A percentile compares a stretch with the other conserved stretches of the same genome.
phyloP scores from a whole-genome alignment of 2,113 vertebrate species.

The Platichthys stellatus region DNA sequence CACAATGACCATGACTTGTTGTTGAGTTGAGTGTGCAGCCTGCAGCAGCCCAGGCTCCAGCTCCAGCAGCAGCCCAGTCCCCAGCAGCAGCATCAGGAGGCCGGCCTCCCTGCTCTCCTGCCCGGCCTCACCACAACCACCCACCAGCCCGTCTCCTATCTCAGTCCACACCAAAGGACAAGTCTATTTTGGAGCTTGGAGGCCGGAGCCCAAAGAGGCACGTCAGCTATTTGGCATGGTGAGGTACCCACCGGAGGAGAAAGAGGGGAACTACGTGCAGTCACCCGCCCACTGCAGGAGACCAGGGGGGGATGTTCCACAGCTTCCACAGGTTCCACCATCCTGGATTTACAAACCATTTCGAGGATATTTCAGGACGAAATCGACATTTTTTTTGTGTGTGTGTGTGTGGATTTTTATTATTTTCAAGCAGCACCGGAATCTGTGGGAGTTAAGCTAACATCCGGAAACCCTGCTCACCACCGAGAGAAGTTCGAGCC shows the following conservation, averaged over 20 bases:
- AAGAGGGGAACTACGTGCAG: constrained; percentile 71
- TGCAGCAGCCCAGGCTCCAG: not conserved
- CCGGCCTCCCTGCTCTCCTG: not conserved
- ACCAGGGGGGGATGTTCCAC: constrained; percentile 66
- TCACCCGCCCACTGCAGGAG: constrained; percentile 69
- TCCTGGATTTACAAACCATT: constrained; percentile 73
- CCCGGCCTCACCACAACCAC: constrained; percentile 20
- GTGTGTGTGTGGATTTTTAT: not conserved
- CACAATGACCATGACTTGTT: too few species aligned
- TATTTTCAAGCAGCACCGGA: not conserved
- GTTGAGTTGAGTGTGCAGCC: too few species aligned
- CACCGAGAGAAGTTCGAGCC: constrained; percentile 9
- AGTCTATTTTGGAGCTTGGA: constrained; percentile 91
- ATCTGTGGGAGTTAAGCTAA: constrained; percentile 42
- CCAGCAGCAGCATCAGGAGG: not conserved
- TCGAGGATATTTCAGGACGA: constrained; percentile 61
- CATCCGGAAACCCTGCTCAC: constrained; percentile 24
- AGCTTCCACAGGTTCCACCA: constrained; percentile 68
- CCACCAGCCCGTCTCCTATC: constrained; percentile 70
- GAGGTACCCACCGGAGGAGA: constrained; percentile 67
- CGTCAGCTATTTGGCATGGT: constrained; percentile 82
- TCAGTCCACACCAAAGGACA: constrained; percentile 81
- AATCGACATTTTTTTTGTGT: constrained; percentile 17
- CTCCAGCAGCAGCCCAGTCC: not conserved
- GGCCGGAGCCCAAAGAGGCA: constrained; percentile 79